Conservation (phyloP, 2,888 invertebrate genomes). For the Drosophila anceps region DNA sequence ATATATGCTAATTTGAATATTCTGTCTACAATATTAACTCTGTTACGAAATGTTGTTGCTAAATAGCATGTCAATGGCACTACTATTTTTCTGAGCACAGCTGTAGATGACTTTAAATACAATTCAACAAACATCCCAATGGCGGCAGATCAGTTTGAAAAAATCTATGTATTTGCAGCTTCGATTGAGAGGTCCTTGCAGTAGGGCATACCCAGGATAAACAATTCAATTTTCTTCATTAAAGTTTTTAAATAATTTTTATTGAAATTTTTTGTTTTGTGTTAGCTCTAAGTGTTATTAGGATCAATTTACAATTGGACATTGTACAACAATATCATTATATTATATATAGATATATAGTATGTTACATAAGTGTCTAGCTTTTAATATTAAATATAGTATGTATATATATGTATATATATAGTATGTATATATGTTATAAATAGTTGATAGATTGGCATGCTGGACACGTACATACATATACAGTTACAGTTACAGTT, state of each 20-base stretch:
- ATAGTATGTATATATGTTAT: conserved; percentile 9
- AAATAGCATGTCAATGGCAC: no score
- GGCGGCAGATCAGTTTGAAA: no score
- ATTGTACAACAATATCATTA: conserved; percentile 77
- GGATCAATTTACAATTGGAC: conserved; percentile 80
- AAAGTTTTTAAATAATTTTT: conserved; percentile 65
- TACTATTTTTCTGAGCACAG: no score
- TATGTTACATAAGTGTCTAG: conserved; percentile 43
- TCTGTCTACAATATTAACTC: no score
- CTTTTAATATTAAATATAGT: conserved; percentile 33
- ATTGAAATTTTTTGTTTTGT: conserved; percentile 54
- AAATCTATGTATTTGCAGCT: background rate
- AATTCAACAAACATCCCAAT: no score
- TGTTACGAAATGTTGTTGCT: no score
- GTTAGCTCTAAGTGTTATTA: conserved; percentile 60
- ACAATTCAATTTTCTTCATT: background rate
- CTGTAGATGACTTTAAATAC: no score
- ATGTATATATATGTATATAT: conserved; percentile 26
- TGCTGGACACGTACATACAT: conserved; percentile 37
- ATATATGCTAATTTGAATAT: no score
- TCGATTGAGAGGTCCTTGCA: background rate
- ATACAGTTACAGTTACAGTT: conserved; percentile 29
- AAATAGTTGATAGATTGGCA: conserved; percentile 51
- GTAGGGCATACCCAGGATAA: background rate
- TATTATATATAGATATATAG: conserved; percentile 32